Evolutionary conservation across 1,140 invertebrate species (phyloP).

Genomic region (Platorchestia sp.): DNA sequence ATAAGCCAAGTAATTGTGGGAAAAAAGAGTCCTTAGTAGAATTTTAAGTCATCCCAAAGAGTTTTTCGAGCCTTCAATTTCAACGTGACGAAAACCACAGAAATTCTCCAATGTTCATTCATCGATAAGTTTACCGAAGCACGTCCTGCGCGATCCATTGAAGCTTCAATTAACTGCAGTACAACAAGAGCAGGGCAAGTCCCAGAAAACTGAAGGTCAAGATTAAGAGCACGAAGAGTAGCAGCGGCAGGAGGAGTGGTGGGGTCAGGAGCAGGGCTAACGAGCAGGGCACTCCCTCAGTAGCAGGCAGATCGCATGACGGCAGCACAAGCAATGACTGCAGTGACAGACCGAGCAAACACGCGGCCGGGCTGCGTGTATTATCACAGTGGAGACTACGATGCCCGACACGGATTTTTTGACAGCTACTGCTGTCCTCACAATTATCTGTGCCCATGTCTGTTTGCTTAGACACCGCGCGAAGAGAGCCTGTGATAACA

Average conservation of each 20-base stretch:
- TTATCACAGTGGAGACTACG: not conserved
- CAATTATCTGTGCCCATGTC: conserved; percentile 20
- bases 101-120: not conserved
- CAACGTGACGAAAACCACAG: too few species aligned
- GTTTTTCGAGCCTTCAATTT: too few species aligned
- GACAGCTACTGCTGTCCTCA: conserved; percentile 11
- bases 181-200: not conserved
- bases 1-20: too few species aligned
- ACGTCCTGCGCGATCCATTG: not conserved
- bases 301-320: not conserved
- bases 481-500: not conserved
- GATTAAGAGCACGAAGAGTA: not conserved
- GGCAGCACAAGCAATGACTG: not conserved
- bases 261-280: not conserved
- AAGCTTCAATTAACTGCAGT: not conserved
- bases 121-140: not conserved
- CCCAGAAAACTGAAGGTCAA: not conserved
- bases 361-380: not conserved
- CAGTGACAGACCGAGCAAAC: not conserved
- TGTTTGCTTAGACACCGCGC: not conserved
- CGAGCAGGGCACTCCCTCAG: not conserved
- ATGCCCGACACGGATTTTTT: not conserved
- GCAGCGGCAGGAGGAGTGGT: not conserved
- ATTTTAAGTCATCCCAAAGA: too few species aligned
- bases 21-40: too few species aligned